phyloP scores from a whole-genome alignment of 2,888 invertebrate species.

The Platynereis dumerilii region DNA sequence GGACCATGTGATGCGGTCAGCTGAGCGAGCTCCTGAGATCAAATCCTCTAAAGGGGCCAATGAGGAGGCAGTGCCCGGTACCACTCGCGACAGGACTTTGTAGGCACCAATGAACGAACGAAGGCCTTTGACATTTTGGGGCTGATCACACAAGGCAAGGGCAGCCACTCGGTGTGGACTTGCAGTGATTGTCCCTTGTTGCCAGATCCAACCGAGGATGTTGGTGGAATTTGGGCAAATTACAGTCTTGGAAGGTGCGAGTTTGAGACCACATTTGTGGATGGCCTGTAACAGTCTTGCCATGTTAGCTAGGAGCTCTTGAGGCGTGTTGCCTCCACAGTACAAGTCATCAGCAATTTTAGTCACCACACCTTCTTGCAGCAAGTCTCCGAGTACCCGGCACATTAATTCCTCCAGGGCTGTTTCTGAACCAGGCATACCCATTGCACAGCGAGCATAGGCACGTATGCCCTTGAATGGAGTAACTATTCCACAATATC shows the following conservation, averaged over 20 bases:
- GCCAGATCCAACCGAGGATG: constrained; percentile 38
- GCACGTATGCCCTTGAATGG: too few relatives aligned
- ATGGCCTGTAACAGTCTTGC: constrained; percentile 29
- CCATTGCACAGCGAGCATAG: too few relatives aligned
- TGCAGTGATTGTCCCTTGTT: constrained; percentile 31
- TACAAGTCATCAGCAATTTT: constrained; percentile 42
- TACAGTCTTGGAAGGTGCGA: constrained; percentile 35
- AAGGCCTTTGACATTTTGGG: constrained; percentile 32
- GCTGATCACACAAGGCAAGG: constrained; percentile 25
- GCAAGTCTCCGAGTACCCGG: too few relatives aligned
- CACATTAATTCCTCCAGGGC: constrained; percentile 24
- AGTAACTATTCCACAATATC: too few relatives aligned
- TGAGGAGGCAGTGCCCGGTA: too few relatives aligned
- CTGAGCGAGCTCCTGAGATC: too few relatives aligned
- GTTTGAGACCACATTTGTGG: constrained; percentile 15
- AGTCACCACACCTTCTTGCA: constrained; percentile 34
- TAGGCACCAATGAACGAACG: constrained; percentile 22
- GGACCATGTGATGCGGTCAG: too few relatives aligned
- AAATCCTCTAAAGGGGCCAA: too few relatives aligned
- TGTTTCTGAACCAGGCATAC: constrained; percentile 11
- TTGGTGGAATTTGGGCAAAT: constrained; percentile 29
- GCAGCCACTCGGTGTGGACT: constrained; percentile 36
- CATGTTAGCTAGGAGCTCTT: constrained; percentile 32
- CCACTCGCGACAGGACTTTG: too few relatives aligned
- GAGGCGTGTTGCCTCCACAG: constrained; percentile 36